Conservation (phyloP, 1,140 invertebrate species). For the Brachionus manjavacas region DNA sequence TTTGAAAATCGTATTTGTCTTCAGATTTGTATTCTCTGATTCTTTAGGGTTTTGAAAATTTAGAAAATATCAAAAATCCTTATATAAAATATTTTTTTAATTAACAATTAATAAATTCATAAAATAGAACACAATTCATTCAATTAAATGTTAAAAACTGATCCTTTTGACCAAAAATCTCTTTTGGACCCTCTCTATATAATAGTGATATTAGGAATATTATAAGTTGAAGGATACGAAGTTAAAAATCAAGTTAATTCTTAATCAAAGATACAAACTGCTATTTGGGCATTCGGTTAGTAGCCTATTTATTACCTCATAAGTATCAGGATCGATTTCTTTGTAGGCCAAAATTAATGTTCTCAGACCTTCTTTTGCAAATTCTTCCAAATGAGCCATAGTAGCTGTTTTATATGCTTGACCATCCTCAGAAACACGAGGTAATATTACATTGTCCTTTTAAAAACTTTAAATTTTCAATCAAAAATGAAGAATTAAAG, state of each 20-base stretch:
- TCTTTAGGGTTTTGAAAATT: too few relatives aligned
- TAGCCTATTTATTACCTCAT: slow-evolving; percentile 49
- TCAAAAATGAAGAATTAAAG: not conserved
- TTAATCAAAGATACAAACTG: not conserved
- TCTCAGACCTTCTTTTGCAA: slow-evolving; percentile 76
- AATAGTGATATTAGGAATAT: too few relatives aligned
- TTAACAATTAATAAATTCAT: too few relatives aligned
- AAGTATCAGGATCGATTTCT: slow-evolving; percentile 68
- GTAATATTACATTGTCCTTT: slow-evolving; percentile 69
- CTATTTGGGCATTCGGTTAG: not conserved
- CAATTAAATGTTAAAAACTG: too few relatives aligned
- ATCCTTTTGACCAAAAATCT: too few relatives aligned
- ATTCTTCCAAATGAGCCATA: slow-evolving; percentile 79
- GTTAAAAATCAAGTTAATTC: not conserved
- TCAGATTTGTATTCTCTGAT: too few relatives aligned
- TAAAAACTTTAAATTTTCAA: slow-evolving; percentile 52
- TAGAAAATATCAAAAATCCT: too few relatives aligned
- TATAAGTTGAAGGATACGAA: too few relatives aligned
- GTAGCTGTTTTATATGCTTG: slow-evolving; percentile 58
- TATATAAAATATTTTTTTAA: too few relatives aligned
- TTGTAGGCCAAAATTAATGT: slow-evolving; percentile 82
- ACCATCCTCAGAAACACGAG: slow-evolving; percentile 62
- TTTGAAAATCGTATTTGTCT: too few relatives aligned
- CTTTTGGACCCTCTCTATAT: too few relatives aligned
- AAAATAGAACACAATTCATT: too few relatives aligned